These are phyloP conservation scores for Rostratula benghalensis DNA, from an alignment of 2,113 vertebrate genomes.

Conservation along the genomic window DNA sequence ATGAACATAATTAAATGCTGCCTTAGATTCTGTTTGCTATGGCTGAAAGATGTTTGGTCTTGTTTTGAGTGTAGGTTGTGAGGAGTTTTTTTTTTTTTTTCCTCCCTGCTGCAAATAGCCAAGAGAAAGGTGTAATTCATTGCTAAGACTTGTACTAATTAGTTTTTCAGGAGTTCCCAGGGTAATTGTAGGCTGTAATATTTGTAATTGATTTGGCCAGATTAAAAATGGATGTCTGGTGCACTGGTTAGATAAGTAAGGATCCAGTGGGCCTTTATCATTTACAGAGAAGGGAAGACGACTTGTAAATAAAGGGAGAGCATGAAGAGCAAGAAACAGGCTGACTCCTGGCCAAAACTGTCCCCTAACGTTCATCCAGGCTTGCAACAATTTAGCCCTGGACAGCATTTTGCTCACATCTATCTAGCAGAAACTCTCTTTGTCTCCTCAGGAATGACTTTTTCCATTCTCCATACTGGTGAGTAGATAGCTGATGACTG, in stretches of 20 bases:
- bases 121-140: slow-evolving; percentile 64
- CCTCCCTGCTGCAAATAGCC: not conserved
- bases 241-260: slow-evolving; percentile 35
- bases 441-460: not conserved
- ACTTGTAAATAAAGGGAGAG: not conserved
- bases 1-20: not conserved
- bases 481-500: not conserved
- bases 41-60: not conserved
- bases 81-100: not conserved
- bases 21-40: not conserved
- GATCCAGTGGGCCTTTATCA: not conserved
- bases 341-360: slow-evolving; percentile 40
- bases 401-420: not conserved
- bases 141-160: slow-evolving; percentile 17
- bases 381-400: slow-evolving; percentile 30
- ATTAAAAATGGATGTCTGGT: slow-evolving; percentile 63
- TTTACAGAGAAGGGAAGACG: not conserved
- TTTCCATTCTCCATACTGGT: not conserved
- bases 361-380: slow-evolving; percentile 53
- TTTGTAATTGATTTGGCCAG: slow-evolving; percentile 66
- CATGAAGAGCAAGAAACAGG: not conserved
- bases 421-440: not conserved
- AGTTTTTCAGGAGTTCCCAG: slow-evolving; percentile 60
- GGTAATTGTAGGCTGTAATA: slow-evolving; percentile 62
- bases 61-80: not conserved